Evolutionary conservation across 2,797 vertebrate genomes (phyloP).

Genomic region (Aythya fuligula): DNA sequence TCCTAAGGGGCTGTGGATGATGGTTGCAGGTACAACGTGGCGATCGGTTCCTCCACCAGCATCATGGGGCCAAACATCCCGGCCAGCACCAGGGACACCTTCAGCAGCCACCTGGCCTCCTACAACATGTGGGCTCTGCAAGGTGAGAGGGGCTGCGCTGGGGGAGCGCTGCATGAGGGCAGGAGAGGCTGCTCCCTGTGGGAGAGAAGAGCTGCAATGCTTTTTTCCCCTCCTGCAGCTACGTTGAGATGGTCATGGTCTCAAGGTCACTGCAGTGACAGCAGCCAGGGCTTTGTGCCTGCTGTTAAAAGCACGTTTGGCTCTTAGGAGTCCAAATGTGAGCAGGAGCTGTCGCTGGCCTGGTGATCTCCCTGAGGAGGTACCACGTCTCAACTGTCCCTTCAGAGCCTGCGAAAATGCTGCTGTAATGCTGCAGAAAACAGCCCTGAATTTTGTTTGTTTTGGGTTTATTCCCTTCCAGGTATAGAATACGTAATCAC

Average conservation of each 20-base stretch:
- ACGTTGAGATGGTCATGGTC: background rate
- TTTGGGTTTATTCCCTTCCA: slow-evolving; percentile 68
- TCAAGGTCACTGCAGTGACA: background rate
- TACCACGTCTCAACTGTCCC: background rate
- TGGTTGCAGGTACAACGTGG: slow-evolving; percentile 85
- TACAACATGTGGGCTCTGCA: slow-evolving; percentile 95
- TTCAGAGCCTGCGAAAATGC: background rate
- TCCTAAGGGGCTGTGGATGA: background rate
- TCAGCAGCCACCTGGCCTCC: slow-evolving; percentile 88
- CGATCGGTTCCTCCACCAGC: slow-evolving; percentile 90
- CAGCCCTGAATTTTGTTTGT: slow-evolving; percentile 4
- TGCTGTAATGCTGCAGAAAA: slow-evolving; percentile 2
- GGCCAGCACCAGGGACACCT: slow-evolving; percentile 87
- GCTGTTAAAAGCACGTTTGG: background rate
- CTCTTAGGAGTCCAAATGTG: background rate
- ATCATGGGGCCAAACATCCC: slow-evolving; percentile 93
- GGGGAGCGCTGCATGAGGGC: background rate
- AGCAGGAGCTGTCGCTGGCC: background rate
- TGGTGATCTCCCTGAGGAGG: background rate
- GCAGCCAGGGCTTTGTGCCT: background rate
- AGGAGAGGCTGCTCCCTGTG: accelerated
- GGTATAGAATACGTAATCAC: slow-evolving; percentile 94
- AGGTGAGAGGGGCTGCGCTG: slow-evolving; percentile 76
- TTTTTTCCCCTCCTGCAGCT: background rate
- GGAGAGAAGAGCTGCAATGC: background rate